phyloP scores from a whole-genome alignment of 2,888 invertebrate genomes.

The Thecocarcelia acutangulata region DNA sequence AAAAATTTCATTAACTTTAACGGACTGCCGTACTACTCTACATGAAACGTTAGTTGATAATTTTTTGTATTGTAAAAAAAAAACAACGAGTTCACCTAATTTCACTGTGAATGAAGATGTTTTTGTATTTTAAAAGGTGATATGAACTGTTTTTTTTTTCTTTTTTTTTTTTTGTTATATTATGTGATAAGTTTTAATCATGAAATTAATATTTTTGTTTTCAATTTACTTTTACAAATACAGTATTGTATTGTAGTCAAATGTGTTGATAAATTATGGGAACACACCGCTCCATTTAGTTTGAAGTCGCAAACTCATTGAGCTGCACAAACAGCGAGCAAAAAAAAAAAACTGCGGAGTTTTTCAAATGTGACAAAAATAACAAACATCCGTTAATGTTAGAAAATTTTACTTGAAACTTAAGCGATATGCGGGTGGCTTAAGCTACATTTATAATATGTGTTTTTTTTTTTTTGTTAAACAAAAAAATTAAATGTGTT shows the following conservation, averaged over 20 bases:
- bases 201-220: conserved; percentile 67
- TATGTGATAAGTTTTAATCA: conserved; percentile 79
- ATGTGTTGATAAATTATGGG: conserved; percentile 62
- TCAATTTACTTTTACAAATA: conserved; percentile 54
- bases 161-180: conserved; percentile 60
- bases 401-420: conserved; percentile 3
- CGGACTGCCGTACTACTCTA: too few species aligned
- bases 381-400: conserved; percentile 10
- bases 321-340: conserved; percentile 42
- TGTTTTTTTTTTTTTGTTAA: neutral
- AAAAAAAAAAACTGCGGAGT: conserved; percentile 49
- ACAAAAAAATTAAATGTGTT: neutral
- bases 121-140: conserved; percentile 40
- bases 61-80: conserved; percentile 6
- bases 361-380: conserved; percentile 4
- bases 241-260: conserved; percentile 49
- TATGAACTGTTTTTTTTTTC: conserved; percentile 47
- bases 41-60: conserved; percentile 17
- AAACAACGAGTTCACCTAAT: conserved; percentile 14
- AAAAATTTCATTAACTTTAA: conserved; percentile 16
- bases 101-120: neutral
- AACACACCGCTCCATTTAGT: conserved; percentile 63
- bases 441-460: neutral
- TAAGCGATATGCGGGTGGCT: conserved; percentile 51
- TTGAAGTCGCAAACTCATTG: conserved; percentile 54